These are phyloP conservation scores for Lithophane ornitopus DNA, from an alignment of 2,888 invertebrate genomes.

Conservation along the genomic window DNA sequence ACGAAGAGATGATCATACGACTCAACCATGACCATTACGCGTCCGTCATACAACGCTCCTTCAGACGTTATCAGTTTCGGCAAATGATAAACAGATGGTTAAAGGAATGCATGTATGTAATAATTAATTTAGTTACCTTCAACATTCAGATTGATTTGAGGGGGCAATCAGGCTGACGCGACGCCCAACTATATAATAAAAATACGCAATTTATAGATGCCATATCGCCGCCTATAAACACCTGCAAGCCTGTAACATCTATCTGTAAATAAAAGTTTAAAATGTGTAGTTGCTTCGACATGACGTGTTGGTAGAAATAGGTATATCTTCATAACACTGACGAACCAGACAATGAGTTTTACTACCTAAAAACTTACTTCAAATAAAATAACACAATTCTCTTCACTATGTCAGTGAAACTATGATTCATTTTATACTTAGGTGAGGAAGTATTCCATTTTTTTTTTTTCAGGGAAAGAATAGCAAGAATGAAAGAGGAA, in stretches of 20 bases:
- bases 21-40: constrained; percentile 91
- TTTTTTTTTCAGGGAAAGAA: constrained; percentile 77
- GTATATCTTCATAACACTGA: neutral
- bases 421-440: neutral
- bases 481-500: constrained; percentile 89
- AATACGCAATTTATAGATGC: neutral
- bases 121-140: constrained; percentile 3
- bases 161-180: neutral
- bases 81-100: constrained; percentile 83
- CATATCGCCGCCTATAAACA: neutral
- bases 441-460: neutral
- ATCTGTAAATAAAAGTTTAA: neutral
- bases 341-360: neutral
- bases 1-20: constrained; percentile 91
- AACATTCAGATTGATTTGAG: neutral
- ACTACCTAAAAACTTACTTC: neutral
- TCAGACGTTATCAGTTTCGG: constrained; percentile 90
- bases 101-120: constrained; percentile 81
- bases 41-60: constrained; percentile 92
- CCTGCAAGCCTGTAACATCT: neutral
- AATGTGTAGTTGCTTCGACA: neutral
- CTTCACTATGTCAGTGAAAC: neutral
- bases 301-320: neutral
- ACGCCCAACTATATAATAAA: neutral
- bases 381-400: neutral